phyloP scores from a whole-genome alignment of 2,888 invertebrate genomes.

The Arge pagana region DNA sequence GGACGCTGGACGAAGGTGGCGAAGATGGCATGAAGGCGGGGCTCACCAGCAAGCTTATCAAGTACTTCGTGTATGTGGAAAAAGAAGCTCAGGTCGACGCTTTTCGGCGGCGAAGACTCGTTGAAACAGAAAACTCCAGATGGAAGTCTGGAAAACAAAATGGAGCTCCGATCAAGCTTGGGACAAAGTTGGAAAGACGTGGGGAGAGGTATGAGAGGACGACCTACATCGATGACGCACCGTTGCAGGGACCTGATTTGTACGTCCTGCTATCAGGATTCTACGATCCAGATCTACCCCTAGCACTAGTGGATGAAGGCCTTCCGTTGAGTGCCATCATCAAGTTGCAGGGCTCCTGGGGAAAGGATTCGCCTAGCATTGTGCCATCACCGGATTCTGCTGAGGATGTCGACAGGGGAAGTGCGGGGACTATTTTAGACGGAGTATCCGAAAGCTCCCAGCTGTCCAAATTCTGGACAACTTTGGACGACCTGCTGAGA shows the following conservation, averaged over 20 bases:
- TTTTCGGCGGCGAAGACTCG: too few relatives aligned
- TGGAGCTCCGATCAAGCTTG: slow-evolving; percentile 42
- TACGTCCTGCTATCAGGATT: slow-evolving; percentile 64
- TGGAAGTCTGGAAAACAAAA: slow-evolving; percentile 6
- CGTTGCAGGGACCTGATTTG: slow-evolving; percentile 62
- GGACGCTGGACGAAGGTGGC: slow-evolving; percentile 26
- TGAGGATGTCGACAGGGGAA: not conserved
- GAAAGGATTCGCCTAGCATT: slow-evolving; percentile 13
- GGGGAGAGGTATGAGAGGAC: slow-evolving; percentile 65
- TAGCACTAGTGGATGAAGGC: slow-evolving; percentile 38
- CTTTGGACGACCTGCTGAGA: slow-evolving; percentile 24
- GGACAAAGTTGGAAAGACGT: slow-evolving; percentile 59
- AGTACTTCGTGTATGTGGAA: slow-evolving; percentile 46
- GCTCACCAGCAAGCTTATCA: slow-evolving; percentile 43
- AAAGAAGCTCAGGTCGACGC: too few relatives aligned
- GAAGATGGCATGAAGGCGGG: slow-evolving; percentile 34
- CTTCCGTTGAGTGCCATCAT: slow-evolving; percentile 45
- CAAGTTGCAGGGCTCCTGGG: slow-evolving; percentile 38
- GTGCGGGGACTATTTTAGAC: not conserved
- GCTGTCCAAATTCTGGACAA: slow-evolving; percentile 40
- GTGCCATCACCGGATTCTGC: not conserved
- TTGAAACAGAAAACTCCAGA: not conserved
- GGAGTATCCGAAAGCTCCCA: not conserved
- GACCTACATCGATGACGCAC: slow-evolving; percentile 62
- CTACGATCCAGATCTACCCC: slow-evolving; percentile 40